A percentile compares a stretch with the other conserved stretches of the same genome.
Conservation (phyloP, 2,113 vertebrate genomes). For the Actenoides hombroni region DNA sequence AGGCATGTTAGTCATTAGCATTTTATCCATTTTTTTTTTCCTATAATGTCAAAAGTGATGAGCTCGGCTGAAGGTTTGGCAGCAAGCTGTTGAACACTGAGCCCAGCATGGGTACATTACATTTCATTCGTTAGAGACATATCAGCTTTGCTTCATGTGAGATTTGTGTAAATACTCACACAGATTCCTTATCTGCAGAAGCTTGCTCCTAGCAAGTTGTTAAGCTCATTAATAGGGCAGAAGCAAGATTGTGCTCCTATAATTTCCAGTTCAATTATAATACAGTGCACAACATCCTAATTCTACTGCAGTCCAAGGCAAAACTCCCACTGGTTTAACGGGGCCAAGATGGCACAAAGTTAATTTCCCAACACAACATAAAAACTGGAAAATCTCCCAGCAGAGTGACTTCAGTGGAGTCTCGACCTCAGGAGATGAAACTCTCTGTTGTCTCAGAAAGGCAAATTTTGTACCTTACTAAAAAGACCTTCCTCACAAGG, state of each 20-base stretch:
- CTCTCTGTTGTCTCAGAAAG: not conserved
- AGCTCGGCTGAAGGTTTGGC: not conserved
- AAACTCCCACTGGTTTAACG: constrained; percentile 13
- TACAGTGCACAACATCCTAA: not conserved
- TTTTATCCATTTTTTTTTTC: not conserved
- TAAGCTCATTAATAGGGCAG: not conserved
- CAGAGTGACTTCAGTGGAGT: not conserved
- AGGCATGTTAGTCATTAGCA: not conserved
- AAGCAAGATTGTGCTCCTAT: not conserved
- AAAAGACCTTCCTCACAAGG: not conserved
- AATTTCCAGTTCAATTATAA: constrained; percentile 27
- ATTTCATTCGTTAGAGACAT: not conserved
- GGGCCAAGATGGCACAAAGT: not conserved
- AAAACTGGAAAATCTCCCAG: not conserved
- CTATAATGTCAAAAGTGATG: not conserved
- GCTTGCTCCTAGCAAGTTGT: not conserved
- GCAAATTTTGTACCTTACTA: not conserved
- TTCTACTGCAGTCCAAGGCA: not conserved
- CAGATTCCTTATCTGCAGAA: not conserved
- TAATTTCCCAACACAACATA: not conserved
- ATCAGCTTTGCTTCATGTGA: not conserved
- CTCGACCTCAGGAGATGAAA: not conserved
- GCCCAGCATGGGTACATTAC: not conserved
- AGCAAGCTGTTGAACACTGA: not conserved
- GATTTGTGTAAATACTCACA: not conserved